Evolutionary conservation across 2,888 invertebrate species (phyloP), one percentile per base, ranked within the genome.

Genomic region (Apodemia hepburni): DNA sequence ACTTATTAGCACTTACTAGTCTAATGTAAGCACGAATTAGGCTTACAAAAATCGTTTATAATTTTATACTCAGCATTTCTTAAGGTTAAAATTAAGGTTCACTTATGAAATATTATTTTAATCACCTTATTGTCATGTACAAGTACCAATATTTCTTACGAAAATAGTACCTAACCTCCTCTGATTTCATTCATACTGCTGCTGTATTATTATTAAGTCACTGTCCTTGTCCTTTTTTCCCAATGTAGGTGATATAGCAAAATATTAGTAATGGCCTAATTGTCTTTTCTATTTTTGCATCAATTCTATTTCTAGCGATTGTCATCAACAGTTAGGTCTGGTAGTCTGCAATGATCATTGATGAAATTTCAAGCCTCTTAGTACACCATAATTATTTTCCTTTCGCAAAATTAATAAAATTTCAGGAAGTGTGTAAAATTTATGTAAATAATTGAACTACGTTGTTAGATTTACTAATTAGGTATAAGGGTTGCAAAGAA

Each of bases 1-100:
- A 93, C 83, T 87, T 87, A 86, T 81, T 88, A 91, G 89, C 87
- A 87, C 84, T 85, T 90, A 88, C 81, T 87, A 89, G 79, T 72
- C 63, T 73, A 72, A 82, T 69, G 87, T 90, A 90, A 90, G 87
- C 88, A 78, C 80, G 73, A 77, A 75, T 78, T 88, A 90, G 85
- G 86, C 89, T 88, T 88, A 89, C 88, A 76, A 80, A 77, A 64
- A 78, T 79, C 76, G 82, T 90, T 90, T 88, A 87, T 90, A 91
- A 91, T 90, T 90, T 90, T 91, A 85, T 91, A 90, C 87, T 85
- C 87, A 79, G 82, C 87, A 77, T 84, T 81, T 81, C 85, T 79
- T 89, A 89, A 87, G 84, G 75, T 74, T 84, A 84, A 84, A 82
- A 79, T 82, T 87, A 88, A 87, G 83, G 83, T 75, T 74, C 62